phyloP scores from a whole-genome alignment of 2,888 invertebrate species.

The Aethes cnicana region DNA sequence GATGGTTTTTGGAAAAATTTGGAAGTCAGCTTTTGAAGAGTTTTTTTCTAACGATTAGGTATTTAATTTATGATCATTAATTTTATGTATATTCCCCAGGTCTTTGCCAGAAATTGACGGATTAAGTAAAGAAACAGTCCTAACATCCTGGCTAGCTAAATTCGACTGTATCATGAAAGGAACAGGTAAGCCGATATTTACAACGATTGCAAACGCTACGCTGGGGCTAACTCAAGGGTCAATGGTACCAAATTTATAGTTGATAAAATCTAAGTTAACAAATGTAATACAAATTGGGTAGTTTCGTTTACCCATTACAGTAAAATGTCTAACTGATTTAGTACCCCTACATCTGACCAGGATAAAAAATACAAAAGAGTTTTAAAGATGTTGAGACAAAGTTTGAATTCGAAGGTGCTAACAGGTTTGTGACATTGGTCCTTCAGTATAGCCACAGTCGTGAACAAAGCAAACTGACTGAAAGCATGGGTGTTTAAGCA shows the following conservation, averaged over 20 bases:
- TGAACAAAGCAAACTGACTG: constrained; percentile 31
- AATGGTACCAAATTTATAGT: constrained; percentile 20
- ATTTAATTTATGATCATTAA: constrained; percentile 1
- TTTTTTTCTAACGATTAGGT: no score
- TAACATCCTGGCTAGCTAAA: constrained; percentile 99
- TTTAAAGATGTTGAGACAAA: neutral
- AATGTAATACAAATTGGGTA: neutral
- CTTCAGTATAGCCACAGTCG: constrained; percentile 19
- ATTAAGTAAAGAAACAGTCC: constrained; percentile 98
- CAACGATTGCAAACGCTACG: constrained; percentile 12
- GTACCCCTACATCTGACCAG: neutral
- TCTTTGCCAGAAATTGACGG: constrained; percentile 99
- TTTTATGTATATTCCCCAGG: constrained; percentile 71
- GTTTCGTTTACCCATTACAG: constrained; percentile 9
- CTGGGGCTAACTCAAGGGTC: constrained; percentile 27
- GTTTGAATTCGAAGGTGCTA: neutral
- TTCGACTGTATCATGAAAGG: constrained; percentile 99
- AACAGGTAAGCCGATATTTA: constrained; percentile 81
- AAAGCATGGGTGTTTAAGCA: constrained; percentile 48
- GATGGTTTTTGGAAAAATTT: no score
- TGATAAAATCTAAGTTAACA: constrained; percentile 21
- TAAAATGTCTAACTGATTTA: neutral
- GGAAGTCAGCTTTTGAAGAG: no score
- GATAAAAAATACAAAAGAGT: neutral
- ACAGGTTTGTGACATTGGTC: constrained; percentile 9